These are phyloP conservation scores for Orchesellides sinensis DNA, from an alignment of 2,888 invertebrate species.

Conservation along the genomic window DNA sequence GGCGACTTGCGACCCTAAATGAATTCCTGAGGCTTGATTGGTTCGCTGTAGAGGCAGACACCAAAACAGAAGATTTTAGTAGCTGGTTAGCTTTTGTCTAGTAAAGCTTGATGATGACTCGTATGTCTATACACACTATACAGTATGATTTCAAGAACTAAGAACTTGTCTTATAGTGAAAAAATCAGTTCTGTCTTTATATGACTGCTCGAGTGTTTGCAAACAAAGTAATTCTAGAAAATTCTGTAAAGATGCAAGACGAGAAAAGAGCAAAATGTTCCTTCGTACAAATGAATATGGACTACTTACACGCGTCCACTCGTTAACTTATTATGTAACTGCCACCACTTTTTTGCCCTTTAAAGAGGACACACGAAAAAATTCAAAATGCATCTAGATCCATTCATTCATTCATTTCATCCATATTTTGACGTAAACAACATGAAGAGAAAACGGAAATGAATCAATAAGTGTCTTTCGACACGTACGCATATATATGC, in stretches of 20 bases:
- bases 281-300: not conserved
- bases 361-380: slow-evolving; percentile 48
- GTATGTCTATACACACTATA: no score
- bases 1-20: no score
- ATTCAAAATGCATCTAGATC: not conserved
- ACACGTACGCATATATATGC: slow-evolving; percentile 2
- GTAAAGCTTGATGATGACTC: no score
- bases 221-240: not conserved
- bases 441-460: slow-evolving; percentile 56
- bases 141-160: no score
- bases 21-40: no score
- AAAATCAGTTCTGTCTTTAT: no score
- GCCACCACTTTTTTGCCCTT: slow-evolving; percentile 21
- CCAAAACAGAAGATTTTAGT: no score
- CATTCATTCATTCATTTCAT: slow-evolving; percentile 23
- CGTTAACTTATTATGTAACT: not conserved
- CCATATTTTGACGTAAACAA: slow-evolving; percentile 35
- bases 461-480: slow-evolving; percentile 31
- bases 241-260: not conserved
- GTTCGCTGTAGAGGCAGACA: no score
- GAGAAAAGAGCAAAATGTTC: not conserved
- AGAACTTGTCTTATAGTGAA: no score
- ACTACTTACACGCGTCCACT: slow-evolving; percentile 15
- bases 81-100: no score
- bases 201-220: no score